Percentiles rank a stretch among this genome's conserved stretches.
Conservation (phyloP, 2,888 invertebrate genomes). For the Nemotelus pantherinus region DNA sequence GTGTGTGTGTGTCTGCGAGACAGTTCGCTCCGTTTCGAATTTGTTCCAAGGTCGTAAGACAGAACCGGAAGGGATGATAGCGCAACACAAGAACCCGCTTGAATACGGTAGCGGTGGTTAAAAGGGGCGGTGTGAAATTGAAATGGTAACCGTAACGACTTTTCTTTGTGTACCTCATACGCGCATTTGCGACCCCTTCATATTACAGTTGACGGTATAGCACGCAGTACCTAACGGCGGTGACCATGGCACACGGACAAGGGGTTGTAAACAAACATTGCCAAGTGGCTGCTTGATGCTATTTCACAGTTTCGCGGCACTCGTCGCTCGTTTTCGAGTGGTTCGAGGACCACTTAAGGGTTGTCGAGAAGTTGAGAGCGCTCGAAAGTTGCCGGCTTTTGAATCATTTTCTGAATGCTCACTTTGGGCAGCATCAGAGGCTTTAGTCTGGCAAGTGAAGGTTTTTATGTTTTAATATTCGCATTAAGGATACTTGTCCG, state of each 20-base stretch:
- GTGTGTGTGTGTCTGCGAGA: background rate
- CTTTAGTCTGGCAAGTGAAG: background rate
- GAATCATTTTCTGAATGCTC: constrained; percentile 31
- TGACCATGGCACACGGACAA: constrained; percentile 5
- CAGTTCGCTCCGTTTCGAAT: constrained; percentile 16
- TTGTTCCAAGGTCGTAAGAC: constrained; percentile 32
- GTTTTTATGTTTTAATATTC: constrained; percentile 1
- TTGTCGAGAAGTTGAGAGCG: constrained; percentile 39
- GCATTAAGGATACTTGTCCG: constrained; percentile 1
- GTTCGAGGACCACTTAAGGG: constrained; percentile 43
- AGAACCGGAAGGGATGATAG: constrained; percentile 1
- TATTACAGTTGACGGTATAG: background rate
- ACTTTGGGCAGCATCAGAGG: background rate
- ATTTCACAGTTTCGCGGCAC: constrained; percentile 40
- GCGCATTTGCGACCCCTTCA: constrained; percentile 24
- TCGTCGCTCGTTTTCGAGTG: constrained; percentile 27
- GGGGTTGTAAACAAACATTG: constrained; percentile 34
- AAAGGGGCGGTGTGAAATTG: constrained; percentile 41
- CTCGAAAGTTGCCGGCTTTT: constrained; percentile 38
- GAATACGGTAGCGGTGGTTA: constrained; percentile 3
- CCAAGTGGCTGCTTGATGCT: constrained; percentile 35
- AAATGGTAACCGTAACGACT: constrained; percentile 33
- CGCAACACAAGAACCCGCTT: background rate
- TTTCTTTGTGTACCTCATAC: constrained; percentile 23
- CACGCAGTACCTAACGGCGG: background rate